Conservation (phyloP, 2,113 vertebrate genomes). For the Daphoenositta chrysoptera region DNA sequence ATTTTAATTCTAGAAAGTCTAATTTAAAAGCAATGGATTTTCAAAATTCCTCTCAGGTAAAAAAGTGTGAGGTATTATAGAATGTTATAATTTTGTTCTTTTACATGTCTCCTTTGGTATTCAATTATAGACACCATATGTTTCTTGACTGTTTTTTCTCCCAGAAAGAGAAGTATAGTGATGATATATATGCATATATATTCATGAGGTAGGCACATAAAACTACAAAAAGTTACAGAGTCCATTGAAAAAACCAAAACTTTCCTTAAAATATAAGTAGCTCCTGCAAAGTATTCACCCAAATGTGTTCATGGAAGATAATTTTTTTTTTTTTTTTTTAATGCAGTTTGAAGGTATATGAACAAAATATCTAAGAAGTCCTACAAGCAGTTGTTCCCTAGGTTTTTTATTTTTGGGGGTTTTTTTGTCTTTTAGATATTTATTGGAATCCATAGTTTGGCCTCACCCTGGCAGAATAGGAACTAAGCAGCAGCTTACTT, state of each 20-base stretch:
- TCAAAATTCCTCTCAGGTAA: neutral
- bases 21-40: neutral
- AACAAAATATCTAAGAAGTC: neutral
- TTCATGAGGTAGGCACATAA: neutral
- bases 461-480: neutral
- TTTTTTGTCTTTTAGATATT: neutral
- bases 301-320: neutral
- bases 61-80: neutral
- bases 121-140: neutral
- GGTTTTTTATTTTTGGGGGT: neutral
- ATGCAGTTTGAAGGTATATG: neutral
- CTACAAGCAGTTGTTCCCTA: neutral
- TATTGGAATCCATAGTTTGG: neutral
- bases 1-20: neutral
- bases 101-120: neutral
- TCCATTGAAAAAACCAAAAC: neutral
- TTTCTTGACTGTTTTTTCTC: neutral
- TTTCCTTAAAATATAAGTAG: neutral
- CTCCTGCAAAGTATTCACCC: neutral
- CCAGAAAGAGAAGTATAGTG: neutral
- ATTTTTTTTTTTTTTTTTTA: neutral
- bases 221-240: neutral
- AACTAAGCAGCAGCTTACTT: neutral
- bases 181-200: neutral
- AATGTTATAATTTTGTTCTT: neutral